phyloP scores from a whole-genome alignment of 2,888 invertebrate species.

The Branchipolynoe longqiensis region DNA sequence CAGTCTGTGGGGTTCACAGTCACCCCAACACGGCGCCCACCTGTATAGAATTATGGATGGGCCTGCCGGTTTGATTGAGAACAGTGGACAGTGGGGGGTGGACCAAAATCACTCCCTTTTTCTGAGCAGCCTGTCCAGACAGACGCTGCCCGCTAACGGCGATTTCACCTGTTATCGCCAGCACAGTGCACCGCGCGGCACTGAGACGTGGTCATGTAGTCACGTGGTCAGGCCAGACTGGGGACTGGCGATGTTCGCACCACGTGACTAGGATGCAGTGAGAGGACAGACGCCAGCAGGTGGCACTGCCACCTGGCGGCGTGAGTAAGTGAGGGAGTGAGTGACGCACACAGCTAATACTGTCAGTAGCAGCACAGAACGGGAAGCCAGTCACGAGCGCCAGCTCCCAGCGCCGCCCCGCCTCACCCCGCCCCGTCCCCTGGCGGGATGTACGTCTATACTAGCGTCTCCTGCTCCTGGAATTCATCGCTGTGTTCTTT shows the following conservation, averaged over 20 bases:
- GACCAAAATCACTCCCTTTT: not conserved
- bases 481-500: constrained; percentile 70
- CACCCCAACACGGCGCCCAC: no score
- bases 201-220: not conserved
- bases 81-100: no score
- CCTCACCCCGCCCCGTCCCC: not conserved
- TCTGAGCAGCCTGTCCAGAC: constrained; percentile 29
- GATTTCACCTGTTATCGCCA: not conserved
- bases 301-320: not conserved
- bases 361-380: not conserved
- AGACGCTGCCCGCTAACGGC: not conserved
- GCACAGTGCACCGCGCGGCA: not conserved
- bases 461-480: constrained; percentile 79
- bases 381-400: not conserved
- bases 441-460: no score
- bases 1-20: no score
- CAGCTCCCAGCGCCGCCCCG: not conserved
- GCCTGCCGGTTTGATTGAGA: no score
- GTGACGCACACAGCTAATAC: not conserved
- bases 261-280: no score
- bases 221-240: no score
- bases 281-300: no score
- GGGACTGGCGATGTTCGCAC: no score
- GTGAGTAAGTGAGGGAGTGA: not conserved
- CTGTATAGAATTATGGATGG: no score